Evolutionary conservation across 2,113 vertebrate species (phyloP).

Genomic region (Nothobranchius furzeri): DNA sequence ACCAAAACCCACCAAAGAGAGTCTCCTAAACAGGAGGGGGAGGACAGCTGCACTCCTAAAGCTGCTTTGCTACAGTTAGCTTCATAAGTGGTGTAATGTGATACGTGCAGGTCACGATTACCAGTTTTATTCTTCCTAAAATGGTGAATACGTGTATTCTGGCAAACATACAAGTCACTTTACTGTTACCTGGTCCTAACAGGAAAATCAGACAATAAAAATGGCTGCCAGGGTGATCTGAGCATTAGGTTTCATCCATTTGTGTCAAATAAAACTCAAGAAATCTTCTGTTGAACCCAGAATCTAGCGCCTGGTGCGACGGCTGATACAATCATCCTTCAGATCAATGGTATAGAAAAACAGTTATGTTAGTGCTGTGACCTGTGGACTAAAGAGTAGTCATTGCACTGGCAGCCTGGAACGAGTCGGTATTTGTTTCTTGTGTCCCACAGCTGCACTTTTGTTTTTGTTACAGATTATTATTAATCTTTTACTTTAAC

Average conservation of each 20-base stretch:
- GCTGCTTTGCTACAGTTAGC: conserved; percentile 2
- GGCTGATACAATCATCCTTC: conserved; percentile 11
- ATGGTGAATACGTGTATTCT: not conserved
- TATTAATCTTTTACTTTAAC: conserved; percentile 1
- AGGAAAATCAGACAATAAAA: too few species aligned
- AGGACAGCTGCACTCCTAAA: conserved; percentile 9
- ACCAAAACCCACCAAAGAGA: not conserved
- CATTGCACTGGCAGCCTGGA: conserved; percentile 1
- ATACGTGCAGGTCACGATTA: not conserved
- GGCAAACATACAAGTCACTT: not conserved
- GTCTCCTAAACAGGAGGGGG: not conserved
- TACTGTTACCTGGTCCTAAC: not conserved
- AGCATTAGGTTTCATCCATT: conserved; percentile 2
- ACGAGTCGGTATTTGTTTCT: not conserved
- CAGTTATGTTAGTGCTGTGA: conserved; percentile 2
- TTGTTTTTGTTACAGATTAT: not conserved
- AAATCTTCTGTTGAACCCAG: conserved; percentile 1
- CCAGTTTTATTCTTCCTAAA: not conserved
- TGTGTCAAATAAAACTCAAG: conserved; percentile 1
- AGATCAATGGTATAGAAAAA: conserved; percentile 3
- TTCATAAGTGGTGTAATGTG: conserved; percentile 3
- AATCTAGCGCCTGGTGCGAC: conserved; percentile 15
- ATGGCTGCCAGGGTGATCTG: not conserved
- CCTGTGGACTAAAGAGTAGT: conserved; percentile 11
- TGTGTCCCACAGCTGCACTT: not conserved